Base-by-base conservation (phyloP, 2,113 vertebrate genomes). In the Myotis brandtii region DNA sequence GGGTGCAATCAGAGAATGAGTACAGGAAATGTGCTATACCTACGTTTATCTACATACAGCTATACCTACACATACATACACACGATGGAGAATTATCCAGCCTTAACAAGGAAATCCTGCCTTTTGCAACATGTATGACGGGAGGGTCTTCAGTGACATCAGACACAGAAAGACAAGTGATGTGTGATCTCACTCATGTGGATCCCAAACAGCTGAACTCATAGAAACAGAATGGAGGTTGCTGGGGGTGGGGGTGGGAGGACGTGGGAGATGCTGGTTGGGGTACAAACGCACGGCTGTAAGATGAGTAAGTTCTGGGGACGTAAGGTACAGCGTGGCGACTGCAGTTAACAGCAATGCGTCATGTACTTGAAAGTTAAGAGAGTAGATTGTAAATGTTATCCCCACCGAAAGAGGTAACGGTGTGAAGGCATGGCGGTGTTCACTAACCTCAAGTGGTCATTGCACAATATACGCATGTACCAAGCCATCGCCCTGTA, bases 391-490 rank as follows among this genome's bases (percentile, higher is more conserved):
- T 23, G 20, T n/a, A n/a, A 83, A 46, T 21, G 23, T 1, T 46
- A 34, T 46, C 48, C 27, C 59, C 75, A 56, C 54, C 18, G 32
- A 14, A 56, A 27, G 17, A 9, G 3, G 37, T 30, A 59, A 50
- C 40, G 37, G 21, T 9, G 18, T 40, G 52, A 69, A 1, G 32
- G 27, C 5, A 32, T 12, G 43, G 52, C 16, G 6, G 2, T 20
- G n/a, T 25, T n/a, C 23, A 48, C 34, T 59, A 40, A 73, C 43
- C 50, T 72, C 25, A 80, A 23, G 9, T 0, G 66, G 14, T n/a
- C 25, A 64, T 9, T 48, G 62, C n/a, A 23, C 6, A 48, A 6
- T 3, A 23, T 11, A 17, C 0, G 13, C n/a, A 0, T 13, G 13
- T 9, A 43, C 20, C 46, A n/a, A 50, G 9, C 21, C 25, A 66